Evolutionary conservation across 2,797 vertebrate genomes (phyloP), one percentile per base, ranked within the genome.

Genomic region (Muscicapa striata): DNA sequence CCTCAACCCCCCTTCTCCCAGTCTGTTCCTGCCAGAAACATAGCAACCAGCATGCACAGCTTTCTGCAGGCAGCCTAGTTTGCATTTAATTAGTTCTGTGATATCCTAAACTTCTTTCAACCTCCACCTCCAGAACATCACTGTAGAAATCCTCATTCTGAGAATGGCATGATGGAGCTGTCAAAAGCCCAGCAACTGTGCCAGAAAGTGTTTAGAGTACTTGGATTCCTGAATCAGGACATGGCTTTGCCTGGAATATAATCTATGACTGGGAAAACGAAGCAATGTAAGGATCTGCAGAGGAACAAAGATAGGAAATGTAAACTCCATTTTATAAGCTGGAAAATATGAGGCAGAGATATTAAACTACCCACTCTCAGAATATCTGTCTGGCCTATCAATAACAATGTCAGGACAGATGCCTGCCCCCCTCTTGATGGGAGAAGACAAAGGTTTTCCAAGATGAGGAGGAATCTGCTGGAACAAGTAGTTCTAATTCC

Each of bases 1-100:
- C 67, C 52, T 82, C 32, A 41, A 46, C 80, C 93, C 93, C 92
- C 93, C 94, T 87, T 89, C 84, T 95, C 75, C 77, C 70, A 85
- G 95, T 94, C 95, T 97, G 94, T 96, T 97, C 84, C 95, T 96
- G 94, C 92, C 94, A 96, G 94, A 96, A 96, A 88, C 96, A 90
- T 96, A 96, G 93, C 96, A 97, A 97, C 94, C 70, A 67, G 91
- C 89, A 84, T 11, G 82, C 86, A 95, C 54, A 32, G 92, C 96
- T 96, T 96, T 97, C 94, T 96, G 92, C 96, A 96, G 84, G 94
- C 95, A 97, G 94, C 88, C 91, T 93, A 90, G 94, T 97, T 97
- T 96, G 94, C 95, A 97, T 97, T 95, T 95, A 96, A 97, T 97
- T 96, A 97, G 95, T 90, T 97, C 91, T 96, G 93, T 93, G 93